Base-by-base conservation (phyloP, 2,113 vertebrate species). In the Aythya baeri region DNA sequence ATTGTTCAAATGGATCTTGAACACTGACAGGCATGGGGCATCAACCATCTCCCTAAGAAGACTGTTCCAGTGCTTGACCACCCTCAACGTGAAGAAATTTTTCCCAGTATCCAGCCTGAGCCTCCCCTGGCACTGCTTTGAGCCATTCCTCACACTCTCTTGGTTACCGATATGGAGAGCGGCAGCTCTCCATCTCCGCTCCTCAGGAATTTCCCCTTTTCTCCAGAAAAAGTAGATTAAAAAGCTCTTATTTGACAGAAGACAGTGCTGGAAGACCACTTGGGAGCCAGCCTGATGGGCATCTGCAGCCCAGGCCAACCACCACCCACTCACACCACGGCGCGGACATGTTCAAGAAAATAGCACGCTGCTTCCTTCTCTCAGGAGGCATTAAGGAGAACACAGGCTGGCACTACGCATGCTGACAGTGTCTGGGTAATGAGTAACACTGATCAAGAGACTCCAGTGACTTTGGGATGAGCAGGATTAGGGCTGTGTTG, bases 241-340 rank as follows among this genome's bases (percentile, higher is more conserved):
- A 4, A 46, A 63, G 17, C 36, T 61, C n/a, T 65, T 13, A 38
- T 25, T 14, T 12, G 13, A 23, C 6, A 27, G 32, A 17, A 55
- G 27, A 2, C 1, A 3, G 23, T 46, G 38, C 26, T 13, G 27
- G 26, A 26, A 29, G 26, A 65, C 36, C 10, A 22, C 2, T 21
- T 86, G 1, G 2, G 55, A 71, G 65, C 44, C 80, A 83, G 38
- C 11, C 41, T 59, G 46, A 17, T 0, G 4, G n/a, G 41, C 13
- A 26, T 2, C n/a, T 12, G 27, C 0, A 1, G 31, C 34, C 75
- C 65, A 70, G 32, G 32, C 9, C 31, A 18, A 17, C 13, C 34
- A 34, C 32, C 14, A 68, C 8, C 49, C 11, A 0, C 72, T 31
- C 3, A 2, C 9, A 22, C 6, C 49, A 38, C 0, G 1, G 34